A percentile compares a stretch with the other conserved stretches of the same genome.
Conservation (phyloP, 23 tunicate genomes). For the Corella eumyota region DNA sequence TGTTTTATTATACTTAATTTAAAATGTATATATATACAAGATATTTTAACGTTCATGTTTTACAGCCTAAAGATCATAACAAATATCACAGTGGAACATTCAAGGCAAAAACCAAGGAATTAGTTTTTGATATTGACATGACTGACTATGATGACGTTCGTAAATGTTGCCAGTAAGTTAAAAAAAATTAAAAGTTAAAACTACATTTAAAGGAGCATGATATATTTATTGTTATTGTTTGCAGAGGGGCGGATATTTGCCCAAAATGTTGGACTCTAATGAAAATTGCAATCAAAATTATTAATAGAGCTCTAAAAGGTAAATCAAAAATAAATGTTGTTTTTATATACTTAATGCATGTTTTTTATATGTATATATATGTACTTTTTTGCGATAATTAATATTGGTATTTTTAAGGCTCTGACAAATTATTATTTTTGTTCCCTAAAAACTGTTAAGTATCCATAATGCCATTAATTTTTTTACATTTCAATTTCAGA, state of each 20-base stretch:
- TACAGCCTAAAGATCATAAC: constrained; percentile 87
- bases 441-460: too few species aligned
- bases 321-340: too few species aligned
- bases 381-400: too few species aligned
- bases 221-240: background rate
- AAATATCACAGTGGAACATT: constrained; percentile 49
- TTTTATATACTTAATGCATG: too few species aligned
- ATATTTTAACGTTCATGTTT: too few species aligned
- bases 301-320: constrained; percentile 68
- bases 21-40: too few species aligned
- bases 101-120: constrained; percentile 76
- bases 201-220: background rate
- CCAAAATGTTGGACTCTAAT: constrained; percentile 91
- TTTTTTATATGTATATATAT: too few species aligned
- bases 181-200: background rate
- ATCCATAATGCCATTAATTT: too few species aligned
- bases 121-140: constrained; percentile 99
- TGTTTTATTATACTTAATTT: too few species aligned
- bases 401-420: too few species aligned
- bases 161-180: constrained; percentile 78
- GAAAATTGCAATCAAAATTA: constrained; percentile 88
- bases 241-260: constrained; percentile 85
- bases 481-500: constrained; percentile 19
- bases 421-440: too few species aligned
- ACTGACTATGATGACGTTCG: constrained; percentile 99